Base-by-base conservation (phyloP, 2,113 vertebrate species). In the Callopanchax toddi region DNA sequence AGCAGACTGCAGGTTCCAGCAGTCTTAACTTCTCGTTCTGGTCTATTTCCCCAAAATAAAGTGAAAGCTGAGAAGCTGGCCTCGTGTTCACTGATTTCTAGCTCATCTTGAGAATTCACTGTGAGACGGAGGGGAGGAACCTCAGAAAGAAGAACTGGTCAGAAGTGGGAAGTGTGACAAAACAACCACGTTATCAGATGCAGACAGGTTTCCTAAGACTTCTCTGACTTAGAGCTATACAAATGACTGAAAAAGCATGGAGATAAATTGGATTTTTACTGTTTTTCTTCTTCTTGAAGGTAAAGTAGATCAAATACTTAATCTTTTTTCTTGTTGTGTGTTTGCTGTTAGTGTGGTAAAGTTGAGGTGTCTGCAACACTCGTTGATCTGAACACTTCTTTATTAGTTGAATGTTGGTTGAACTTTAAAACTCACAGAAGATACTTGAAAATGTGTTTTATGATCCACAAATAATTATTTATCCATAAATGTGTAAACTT, bases 261-360 rank as follows among this genome's bases (percentile, higher is more conserved):
- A 58, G 32, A 50, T 50, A 34, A 32, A 39, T 69, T 32, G 57
- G 4, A 1, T 76, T 1, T 6, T 76, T 10, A 5, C 64, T 34
- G 2, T 68, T n/a, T 48, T 78, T 66, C 22, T 81, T 43, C 32
- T 70, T 4, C 48, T 17, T 64, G 87, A 81, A 49, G 73, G 54
- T 66, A 26, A 20, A 12, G 22, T 5, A 55, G 5, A 32, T 60
- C 1, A 6, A 23, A 4, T 11, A 0, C 16, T n/a, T 18, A 37
- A 6, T 52, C 13, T 1, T 59, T 11, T 39, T 3, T 50, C 15
- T 48, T 11, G 21, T 18, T 21, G 3, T n/a, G n/a, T n/a, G n/a
- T n/a, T n/a, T n/a, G n/a, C n/a, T n/a, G n/a, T n/a, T n/a, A n/a
- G n/a, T n/a, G n/a, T n/a, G n/a, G n/a, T n/a, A n/a, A n/a, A n/a